Conservation (phyloP, 2,888 invertebrate genomes). For the Ligdia adustata region DNA sequence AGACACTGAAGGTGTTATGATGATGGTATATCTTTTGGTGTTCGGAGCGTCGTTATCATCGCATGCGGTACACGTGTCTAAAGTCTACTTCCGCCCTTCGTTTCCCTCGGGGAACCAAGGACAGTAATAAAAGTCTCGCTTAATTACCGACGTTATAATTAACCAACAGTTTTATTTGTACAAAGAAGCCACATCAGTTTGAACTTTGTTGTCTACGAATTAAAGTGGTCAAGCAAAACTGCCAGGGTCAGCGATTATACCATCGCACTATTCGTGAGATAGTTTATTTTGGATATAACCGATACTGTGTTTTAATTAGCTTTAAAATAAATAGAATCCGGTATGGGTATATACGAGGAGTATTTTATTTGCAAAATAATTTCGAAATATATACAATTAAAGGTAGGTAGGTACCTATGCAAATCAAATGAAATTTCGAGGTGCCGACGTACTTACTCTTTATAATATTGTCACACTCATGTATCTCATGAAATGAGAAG, state of each 20-base stretch:
- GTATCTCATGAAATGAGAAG: too few species aligned
- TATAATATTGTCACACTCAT: too few species aligned
- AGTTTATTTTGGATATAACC: slow-evolving; percentile 17
- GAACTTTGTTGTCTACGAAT: slow-evolving; percentile 30
- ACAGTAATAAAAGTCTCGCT: slow-evolving; percentile 68
- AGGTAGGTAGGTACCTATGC: too few species aligned
- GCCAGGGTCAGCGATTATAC: slow-evolving; percentile 7
- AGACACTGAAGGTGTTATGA: slow-evolving; percentile 27
- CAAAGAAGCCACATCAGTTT: slow-evolving; percentile 29
- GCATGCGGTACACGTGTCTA: slow-evolving; percentile 72
- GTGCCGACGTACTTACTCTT: too few species aligned
- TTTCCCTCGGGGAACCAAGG: slow-evolving; percentile 67
- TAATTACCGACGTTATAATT: slow-evolving; percentile 63
- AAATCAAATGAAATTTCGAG: too few species aligned
- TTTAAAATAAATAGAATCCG: too few species aligned
- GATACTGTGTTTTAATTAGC: slow-evolving; percentile 17
- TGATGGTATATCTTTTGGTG: slow-evolving; percentile 38
- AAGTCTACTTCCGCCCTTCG: slow-evolving; percentile 74
- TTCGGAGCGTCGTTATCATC: slow-evolving; percentile 61
- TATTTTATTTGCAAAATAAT: slow-evolving; percentile 21
- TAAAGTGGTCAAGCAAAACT: slow-evolving; percentile 18
- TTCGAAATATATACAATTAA: too few species aligned
- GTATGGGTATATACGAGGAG: slow-evolving; percentile 22
- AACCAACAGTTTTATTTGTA: slow-evolving; percentile 52
- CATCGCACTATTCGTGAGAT: slow-evolving; percentile 27